Conservation (phyloP, 1,140 invertebrate species). For the Drosophila albomicans region DNA sequence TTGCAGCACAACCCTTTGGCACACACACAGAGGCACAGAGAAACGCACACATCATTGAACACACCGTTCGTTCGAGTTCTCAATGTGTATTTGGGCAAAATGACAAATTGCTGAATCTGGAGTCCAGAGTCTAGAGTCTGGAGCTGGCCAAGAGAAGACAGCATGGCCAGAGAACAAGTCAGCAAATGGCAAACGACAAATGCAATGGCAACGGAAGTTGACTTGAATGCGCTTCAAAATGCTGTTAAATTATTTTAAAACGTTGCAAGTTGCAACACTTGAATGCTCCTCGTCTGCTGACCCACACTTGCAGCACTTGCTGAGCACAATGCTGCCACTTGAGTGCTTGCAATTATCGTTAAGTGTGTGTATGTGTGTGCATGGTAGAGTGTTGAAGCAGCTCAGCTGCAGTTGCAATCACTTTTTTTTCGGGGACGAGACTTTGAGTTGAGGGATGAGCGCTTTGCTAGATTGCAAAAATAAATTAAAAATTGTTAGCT, state of each 20-base stretch:
- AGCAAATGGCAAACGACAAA: conserved; percentile 47
- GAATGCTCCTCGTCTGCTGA: conserved; percentile 13
- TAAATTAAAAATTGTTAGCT: conserved; percentile 46
- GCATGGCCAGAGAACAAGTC: conserved; percentile 55
- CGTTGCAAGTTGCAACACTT: conserved; percentile 53
- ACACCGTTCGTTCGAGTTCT: conserved; percentile 69
- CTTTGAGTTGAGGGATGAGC: conserved; percentile 4
- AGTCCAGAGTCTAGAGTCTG: neutral
- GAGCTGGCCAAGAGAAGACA: conserved; percentile 20
- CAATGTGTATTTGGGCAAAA: conserved; percentile 74
- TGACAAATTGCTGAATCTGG: conserved; percentile 75
- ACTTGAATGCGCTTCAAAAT: conserved; percentile 79
- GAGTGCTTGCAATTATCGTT: conserved; percentile 77
- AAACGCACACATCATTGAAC: neutral
- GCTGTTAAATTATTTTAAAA: conserved; percentile 83
- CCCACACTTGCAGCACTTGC: neutral
- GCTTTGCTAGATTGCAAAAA: conserved; percentile 25
- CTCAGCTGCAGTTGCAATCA: conserved; percentile 37
- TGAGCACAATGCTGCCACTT: conserved; percentile 72
- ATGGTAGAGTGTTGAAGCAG: conserved; percentile 25
- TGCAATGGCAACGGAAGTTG: conserved; percentile 67
- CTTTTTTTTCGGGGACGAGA: conserved; percentile 1
- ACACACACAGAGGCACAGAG: neutral
- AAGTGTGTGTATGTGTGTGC: conserved; percentile 55
- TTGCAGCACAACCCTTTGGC: conserved; percentile 5